Conservation (phyloP, 2,797 vertebrate species). For the Tragelaphus eurycerus region DNA sequence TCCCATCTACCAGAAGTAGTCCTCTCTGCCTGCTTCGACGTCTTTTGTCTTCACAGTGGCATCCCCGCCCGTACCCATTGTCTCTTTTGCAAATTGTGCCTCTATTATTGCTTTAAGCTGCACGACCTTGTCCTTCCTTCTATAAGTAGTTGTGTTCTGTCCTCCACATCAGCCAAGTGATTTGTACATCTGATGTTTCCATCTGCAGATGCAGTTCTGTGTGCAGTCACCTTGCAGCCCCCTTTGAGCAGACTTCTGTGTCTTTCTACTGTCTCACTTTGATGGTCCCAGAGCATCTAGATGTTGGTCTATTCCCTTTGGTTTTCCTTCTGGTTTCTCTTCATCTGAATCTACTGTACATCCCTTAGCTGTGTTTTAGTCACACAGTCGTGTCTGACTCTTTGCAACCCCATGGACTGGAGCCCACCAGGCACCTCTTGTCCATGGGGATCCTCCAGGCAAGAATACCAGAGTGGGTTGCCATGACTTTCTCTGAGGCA, state of each 20-base stretch:
- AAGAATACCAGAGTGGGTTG: not conserved
- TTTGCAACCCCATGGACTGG: not conserved
- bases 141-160: not conserved
- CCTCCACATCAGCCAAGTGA: not conserved
- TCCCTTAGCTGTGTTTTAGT: not conserved
- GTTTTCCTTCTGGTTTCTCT: not conserved
- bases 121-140: not conserved
- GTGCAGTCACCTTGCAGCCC: not conserved
- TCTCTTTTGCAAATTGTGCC: not conserved
- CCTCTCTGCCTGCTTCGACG: not conserved
- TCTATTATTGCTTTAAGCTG: not conserved
- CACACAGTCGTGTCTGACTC: not conserved
- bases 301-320: not conserved
- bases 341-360: not conserved
- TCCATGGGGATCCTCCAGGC: not conserved
- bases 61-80: rapidly evolving
- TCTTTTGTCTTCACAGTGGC: not conserved
- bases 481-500: not conserved
- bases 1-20: not conserved
- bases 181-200: too few relatives aligned
- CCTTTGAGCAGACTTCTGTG: rapidly evolving
- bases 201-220: rapidly evolving
- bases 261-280: not conserved
- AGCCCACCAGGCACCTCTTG: not conserved
- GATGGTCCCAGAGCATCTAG: not conserved